These are phyloP conservation scores for Hyphantria cunea DNA, from an alignment of 1,140 invertebrate genomes.

Conservation along the genomic window DNA sequence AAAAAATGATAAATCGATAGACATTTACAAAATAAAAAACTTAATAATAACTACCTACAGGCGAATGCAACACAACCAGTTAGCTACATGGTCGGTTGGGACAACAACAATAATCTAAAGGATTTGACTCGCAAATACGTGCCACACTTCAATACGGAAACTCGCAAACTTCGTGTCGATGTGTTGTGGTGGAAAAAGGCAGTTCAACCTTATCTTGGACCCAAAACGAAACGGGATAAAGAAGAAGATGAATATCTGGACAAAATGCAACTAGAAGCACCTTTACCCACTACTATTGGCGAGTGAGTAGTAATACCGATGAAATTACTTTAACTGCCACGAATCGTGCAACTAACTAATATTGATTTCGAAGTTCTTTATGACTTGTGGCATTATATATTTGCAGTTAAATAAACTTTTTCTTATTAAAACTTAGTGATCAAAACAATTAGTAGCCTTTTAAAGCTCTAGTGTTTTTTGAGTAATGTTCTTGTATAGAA, in stretches of 20 bases:
- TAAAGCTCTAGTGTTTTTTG: too few relatives aligned
- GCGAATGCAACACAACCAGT: conserved; percentile 87
- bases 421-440: too few relatives aligned
- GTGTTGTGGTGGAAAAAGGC: conserved; percentile 90
- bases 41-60: conserved; percentile 73
- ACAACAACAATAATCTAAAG: conserved; percentile 89
- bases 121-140: conserved; percentile 96
- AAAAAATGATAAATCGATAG: too few relatives aligned
- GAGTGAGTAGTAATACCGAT: conserved; percentile 82
- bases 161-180: conserved; percentile 89
- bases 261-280: conserved; percentile 87
- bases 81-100: conserved; percentile 92
- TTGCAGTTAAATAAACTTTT: too few relatives aligned
- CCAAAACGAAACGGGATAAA: conserved; percentile 82
- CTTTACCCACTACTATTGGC: conserved; percentile 88
- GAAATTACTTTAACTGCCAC: too few relatives aligned
- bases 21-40: too few relatives aligned
- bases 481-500: too few relatives aligned
- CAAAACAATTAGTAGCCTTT: too few relatives aligned
- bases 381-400: too few relatives aligned
- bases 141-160: conserved; percentile 90
- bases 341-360: too few relatives aligned
- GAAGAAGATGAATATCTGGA: conserved; percentile 92
- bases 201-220: conserved; percentile 85
- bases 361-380: too few relatives aligned